Base-by-base conservation (phyloP, 1,140 invertebrate genomes). In the Penaeus chinensis region DNA sequence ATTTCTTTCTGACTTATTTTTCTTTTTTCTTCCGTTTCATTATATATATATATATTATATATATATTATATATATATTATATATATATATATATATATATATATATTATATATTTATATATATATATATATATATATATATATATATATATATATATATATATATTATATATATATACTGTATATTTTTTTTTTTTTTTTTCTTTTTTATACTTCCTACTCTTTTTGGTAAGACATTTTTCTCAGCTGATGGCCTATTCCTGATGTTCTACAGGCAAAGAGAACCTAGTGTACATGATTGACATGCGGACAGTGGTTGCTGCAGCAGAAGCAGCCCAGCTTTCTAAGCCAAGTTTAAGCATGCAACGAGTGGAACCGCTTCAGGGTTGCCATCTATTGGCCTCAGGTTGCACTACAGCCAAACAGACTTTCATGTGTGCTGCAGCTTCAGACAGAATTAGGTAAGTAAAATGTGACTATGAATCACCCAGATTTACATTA, bases 401-500 rank as follows among this genome's bases (percentile, higher is more conserved):
- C 89, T 93, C 93, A 87, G 92, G 91, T 90, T 84, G 63, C 71
- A 78, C 78, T 27, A 84, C 91, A 47, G 89, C 88, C 32, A 91
- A 90, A 60, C 74, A 89, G 18, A 87, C 91, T 18, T 93, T 92
- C 84, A 84, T 95, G 84, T 95, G 93, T 91, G 95, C 94, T 5
- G 95, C 95, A 2, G 96, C 95, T 20, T 92, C 93, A 2, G 94
- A 95, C 61, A 94, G 94, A 85, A 93, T 96, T 37, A 92, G 93
- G 93, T 95, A 89, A 47, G 37, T 42, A 19, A 32, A 47, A 32
- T 2, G 20, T 27, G 27, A 24, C 18, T 69, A 20, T 47, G 22
- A 80, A 2, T 47, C 19, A 54, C 60, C 47, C 24, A 47, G 5
- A 42, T 42, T 22, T 42, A 10, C 24, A 42, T 78, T 42, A 1